Evolutionary conservation across 2,113 vertebrate species (phyloP).

Genomic region (Galbula dea): DNA sequence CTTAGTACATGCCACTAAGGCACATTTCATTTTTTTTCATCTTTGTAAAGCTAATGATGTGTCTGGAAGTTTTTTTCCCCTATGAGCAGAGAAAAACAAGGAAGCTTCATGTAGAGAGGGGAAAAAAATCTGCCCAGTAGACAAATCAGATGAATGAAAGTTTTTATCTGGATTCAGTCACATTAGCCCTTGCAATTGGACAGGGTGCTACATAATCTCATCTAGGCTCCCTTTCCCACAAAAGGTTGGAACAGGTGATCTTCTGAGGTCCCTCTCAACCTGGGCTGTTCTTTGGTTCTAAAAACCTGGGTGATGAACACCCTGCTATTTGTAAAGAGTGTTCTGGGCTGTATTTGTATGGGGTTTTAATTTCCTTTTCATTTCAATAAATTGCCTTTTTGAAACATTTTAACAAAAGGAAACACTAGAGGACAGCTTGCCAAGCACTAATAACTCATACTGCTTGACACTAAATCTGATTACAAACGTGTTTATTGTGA

Average conservation of each 20-base stretch:
- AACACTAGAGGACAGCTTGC: neutral
- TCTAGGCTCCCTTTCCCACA: neutral
- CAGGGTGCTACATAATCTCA: neutral
- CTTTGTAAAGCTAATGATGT: neutral
- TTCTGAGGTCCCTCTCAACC: neutral
- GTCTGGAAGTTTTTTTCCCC: neutral
- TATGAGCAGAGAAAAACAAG: neutral
- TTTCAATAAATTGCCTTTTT: neutral
- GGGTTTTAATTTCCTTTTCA: constrained; percentile 19
- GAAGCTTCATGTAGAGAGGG: neutral
- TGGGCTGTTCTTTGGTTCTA: neutral
- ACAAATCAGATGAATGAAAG: neutral
- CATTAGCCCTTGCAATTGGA: neutral
- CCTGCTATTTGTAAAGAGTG: neutral
- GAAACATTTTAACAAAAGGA: neutral
- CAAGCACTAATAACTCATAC: neutral
- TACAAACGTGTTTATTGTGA: constrained; percentile 14
- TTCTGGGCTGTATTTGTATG: neutral
- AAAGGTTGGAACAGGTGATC: neutral
- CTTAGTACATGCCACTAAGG: neutral
- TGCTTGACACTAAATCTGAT: constrained; percentile 36
- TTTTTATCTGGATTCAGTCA: neutral
- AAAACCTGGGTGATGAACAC: neutral
- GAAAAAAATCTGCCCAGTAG: neutral
- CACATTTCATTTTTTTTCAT: neutral